Conservation (phyloP, 2,797 vertebrate genomes). For the Muscicapa comitata region DNA sequence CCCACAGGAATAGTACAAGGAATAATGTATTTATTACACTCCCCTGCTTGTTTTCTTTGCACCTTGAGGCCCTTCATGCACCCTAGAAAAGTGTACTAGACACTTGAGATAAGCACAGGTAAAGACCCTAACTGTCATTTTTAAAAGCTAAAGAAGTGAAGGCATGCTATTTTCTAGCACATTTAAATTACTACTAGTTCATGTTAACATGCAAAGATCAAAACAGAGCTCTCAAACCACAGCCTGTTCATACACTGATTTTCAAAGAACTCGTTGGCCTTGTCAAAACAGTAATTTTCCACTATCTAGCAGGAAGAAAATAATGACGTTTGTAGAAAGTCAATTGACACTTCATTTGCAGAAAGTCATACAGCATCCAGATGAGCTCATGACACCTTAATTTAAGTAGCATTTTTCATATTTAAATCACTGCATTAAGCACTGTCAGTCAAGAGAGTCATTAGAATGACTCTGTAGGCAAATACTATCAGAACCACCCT, state of each 20-base stretch:
- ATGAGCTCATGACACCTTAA: constrained; percentile 2
- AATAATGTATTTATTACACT: not conserved
- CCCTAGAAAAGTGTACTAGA: not conserved
- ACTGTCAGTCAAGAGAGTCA: not conserved
- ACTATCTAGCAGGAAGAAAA: constrained; percentile 17
- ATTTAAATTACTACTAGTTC: not conserved
- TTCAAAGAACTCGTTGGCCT: not conserved
- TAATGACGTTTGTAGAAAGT: constrained; percentile 2
- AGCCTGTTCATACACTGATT: not conserved
- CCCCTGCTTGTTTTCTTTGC: not conserved
- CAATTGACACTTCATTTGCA: constrained; percentile 16
- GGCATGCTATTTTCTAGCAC: not conserved
- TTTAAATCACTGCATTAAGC: constrained; percentile 1
- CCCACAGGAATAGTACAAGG: not conserved
- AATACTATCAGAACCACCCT: not conserved
- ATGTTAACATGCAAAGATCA: constrained; percentile 24
- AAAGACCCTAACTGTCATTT: not conserved
- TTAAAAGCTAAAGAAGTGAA: not conserved
- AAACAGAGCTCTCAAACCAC: constrained; percentile 36
- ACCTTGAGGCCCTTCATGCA: not conserved
- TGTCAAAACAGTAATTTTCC: constrained; percentile 56
- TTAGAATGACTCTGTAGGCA: not conserved
- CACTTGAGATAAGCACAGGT: not conserved
- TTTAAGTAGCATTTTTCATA: constrained; percentile 9
- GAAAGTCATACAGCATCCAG: not conserved